Evolutionary conservation across 2,113 vertebrate genomes (phyloP), one percentile per base, ranked within the genome.

Genomic region (Cavia aperea): DNA sequence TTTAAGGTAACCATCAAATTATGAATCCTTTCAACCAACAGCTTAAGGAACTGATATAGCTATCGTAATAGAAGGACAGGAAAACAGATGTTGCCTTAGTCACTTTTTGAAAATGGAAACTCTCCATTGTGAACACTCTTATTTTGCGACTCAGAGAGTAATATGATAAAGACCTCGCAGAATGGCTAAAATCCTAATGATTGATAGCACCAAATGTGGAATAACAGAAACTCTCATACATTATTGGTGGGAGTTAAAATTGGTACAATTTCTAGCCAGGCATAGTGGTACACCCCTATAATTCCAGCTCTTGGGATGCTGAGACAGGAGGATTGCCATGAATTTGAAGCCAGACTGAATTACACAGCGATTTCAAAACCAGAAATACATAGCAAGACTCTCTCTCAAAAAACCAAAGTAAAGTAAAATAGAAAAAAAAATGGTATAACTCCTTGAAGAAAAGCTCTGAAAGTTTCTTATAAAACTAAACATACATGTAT

Each of bases 71-170:
- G 23, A 56, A 23, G 5, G n/a, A 88, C 15, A 49, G 43, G 19
- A 93, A 86, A 58, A 83, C 4, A 39, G 39, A 72, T 33, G 49
- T 24, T 60, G 31, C 31, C 66, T 60, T 58, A 94, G 72, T 84
- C 16, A 7, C 31, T 24, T 63, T 18, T 89, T 85, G 46, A n/a
- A 77, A 60, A 73, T 73, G 39, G 62, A 89, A 92, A 81, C 51
- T 14, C 31, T 90, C 18, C 70, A 15, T 36, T 68, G 43, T 78
- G 33, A 60, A 36, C 84, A 58, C 65, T 94, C 31, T 81, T 54
- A 65, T 31, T 88, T 94, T 88, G 39, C 54, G 89, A 90, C 36
- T 91, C 8, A 94, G 84, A 92, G 73, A 88, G 16, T 68, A 88
- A 56, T 73, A 85, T 18, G 65, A 84, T 66, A 8, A 79, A 81